Percentiles rank a stretch among this genome's conserved stretches.
Conservation (phyloP, 2,797 vertebrate species). For the Gobionotothen gibberifrons region DNA sequence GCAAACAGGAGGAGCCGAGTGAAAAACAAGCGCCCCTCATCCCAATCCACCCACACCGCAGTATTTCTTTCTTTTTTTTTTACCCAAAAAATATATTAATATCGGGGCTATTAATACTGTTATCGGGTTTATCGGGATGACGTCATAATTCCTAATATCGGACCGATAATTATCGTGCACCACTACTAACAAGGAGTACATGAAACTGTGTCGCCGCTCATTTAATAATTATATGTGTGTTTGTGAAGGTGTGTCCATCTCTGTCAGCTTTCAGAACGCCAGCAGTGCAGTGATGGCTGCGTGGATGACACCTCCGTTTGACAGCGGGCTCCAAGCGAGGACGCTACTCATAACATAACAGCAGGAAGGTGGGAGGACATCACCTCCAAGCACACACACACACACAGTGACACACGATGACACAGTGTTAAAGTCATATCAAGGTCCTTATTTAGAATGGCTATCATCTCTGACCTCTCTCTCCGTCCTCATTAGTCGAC, state of each 20-base stretch:
- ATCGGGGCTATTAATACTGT: too few relatives aligned
- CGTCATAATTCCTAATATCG: too few relatives aligned
- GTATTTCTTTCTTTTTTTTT: too few relatives aligned
- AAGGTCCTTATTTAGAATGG: constrained; percentile 81
- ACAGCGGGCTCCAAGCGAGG: constrained; percentile 73
- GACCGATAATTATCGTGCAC: too few relatives aligned
- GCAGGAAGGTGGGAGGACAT: constrained; percentile 80
- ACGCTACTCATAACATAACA: constrained; percentile 81
- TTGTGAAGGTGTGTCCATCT: constrained; percentile 46
- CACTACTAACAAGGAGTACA: constrained; percentile 29
- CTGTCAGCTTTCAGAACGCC: constrained; percentile 54
- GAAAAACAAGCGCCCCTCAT: too few relatives aligned
- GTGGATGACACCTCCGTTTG: constrained; percentile 75
- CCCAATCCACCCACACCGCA: too few relatives aligned
- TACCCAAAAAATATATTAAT: too few relatives aligned
- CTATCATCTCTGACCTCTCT: constrained; percentile 81
- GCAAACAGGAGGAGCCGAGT: too few relatives aligned
- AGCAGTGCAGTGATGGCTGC: constrained; percentile 66
- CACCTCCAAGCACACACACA: constrained; percentile 68
- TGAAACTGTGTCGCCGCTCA: constrained; percentile 20
- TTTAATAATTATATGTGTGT: constrained; percentile 6
- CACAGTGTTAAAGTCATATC: constrained; percentile 81
- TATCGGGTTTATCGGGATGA: too few relatives aligned
- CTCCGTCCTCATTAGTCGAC: constrained; percentile 79
- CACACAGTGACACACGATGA: constrained; percentile 66